Evolutionary conservation across 2,888 invertebrate genomes (phyloP), one percentile per base, ranked within the genome.

Genomic region (Apodemia duryi): DNA sequence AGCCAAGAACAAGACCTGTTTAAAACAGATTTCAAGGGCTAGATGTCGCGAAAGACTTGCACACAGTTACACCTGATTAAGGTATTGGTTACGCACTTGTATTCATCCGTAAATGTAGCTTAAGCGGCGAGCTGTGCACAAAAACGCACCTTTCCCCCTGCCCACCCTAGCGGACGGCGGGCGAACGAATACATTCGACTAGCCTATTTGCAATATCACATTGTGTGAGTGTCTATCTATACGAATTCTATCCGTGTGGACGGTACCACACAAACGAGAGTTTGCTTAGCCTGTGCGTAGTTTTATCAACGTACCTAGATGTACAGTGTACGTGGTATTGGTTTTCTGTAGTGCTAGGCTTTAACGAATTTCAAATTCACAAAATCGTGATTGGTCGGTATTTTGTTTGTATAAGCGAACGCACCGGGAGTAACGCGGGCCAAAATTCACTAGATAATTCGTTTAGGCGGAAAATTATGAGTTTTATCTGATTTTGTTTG

Each of bases 291-390:
- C 84, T 80, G 80, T 87, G 89, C 89, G 90, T 89, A 88, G 86
- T 86, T 85, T 86, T 85, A 84, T 51, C 77, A 46, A 46, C 46
- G 46, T 74, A 72, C 67, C 71, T 73, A 79, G 75, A 74, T 74
- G 71, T 71, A 79, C 46, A 13, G 13, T 80, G 79, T 83, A 85
- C 84, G 76, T 81, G 76, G 85, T 89, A 90, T 89, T 88, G 90
- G 90, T 89, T 91, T 90, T 89, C 89, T 87, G 88, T 87, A 86
- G 84, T 78, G 82, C 83, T 84, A 82, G 84, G 86, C 84, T 88
- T 88, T 82, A 89, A 88, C 88, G 89, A 91, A 90, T 90, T 91
- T 91, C 86, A 90, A 90, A 89, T 90, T 91, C 90, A 88, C 87
- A 90, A 91, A 90, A 86, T 89, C 85, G 86, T 88, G 90, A 91